Evolutionary conservation across 2,797 vertebrate species (phyloP).

Genomic region (Mycteria americana): DNA sequence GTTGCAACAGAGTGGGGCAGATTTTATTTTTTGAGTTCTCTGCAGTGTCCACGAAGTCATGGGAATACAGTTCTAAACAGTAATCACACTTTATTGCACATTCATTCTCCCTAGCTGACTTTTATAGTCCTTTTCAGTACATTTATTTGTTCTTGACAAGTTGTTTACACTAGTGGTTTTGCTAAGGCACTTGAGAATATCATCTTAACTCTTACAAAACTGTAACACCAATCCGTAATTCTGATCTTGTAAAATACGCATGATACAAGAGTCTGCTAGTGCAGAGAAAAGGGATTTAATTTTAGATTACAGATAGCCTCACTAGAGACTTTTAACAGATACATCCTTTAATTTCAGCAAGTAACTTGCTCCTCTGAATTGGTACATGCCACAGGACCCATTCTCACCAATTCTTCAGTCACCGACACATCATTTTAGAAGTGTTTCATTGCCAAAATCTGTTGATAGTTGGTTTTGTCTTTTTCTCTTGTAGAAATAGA

Average conservation of each 20-base stretch:
- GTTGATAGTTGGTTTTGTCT: constrained; percentile 42
- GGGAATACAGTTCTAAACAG: background rate
- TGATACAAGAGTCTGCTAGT: background rate
- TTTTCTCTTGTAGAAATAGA: constrained; percentile 80
- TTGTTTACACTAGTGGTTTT: background rate
- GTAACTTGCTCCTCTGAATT: constrained; percentile 81
- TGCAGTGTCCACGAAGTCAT: background rate
- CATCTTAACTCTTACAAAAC: background rate
- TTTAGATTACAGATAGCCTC: background rate
- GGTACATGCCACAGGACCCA: constrained; percentile 76
- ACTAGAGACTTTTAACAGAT: background rate
- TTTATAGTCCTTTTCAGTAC: background rate
- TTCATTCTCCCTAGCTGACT: background rate
- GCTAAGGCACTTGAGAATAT: background rate
- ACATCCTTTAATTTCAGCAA: background rate
- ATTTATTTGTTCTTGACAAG: background rate
- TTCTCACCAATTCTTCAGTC: constrained; percentile 72
- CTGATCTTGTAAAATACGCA: background rate
- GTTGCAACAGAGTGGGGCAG: background rate
- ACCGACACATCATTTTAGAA: constrained; percentile 77
- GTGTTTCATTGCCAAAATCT: constrained; percentile 78
- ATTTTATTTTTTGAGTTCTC: background rate
- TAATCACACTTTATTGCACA: background rate
- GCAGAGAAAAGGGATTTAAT: background rate
- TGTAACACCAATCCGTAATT: background rate